Evolutionary conservation across 2,797 vertebrate species (phyloP).

Genomic region (Etheostoma perlongum): DNA sequence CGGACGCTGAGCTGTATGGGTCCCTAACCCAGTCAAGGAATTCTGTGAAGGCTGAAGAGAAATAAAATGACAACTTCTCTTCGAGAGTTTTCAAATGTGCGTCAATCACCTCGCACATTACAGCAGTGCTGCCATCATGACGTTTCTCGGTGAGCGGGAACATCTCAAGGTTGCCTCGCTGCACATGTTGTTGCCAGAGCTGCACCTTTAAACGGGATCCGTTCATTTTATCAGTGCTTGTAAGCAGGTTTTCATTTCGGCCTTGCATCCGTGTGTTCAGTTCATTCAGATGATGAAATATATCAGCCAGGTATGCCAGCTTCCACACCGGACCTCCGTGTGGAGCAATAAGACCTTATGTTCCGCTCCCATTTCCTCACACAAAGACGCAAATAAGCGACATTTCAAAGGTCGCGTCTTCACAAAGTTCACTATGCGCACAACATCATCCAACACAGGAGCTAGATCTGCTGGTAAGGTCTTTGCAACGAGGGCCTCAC

Average conservation of each 20-base stretch:
- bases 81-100: not conserved
- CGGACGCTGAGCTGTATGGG: slow-evolving; percentile 1
- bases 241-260: not conserved
- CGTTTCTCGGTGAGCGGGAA: too few species aligned
- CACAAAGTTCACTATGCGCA: too few species aligned
- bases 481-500: too few species aligned
- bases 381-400: slow-evolving; percentile 27
- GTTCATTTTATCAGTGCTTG: too few species aligned
- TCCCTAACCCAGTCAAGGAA: slow-evolving; percentile 10
- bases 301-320: not conserved
- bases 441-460: too few species aligned
- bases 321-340: too few species aligned
- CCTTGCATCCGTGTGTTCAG: slow-evolving; percentile 2
- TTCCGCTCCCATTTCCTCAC: slow-evolving; percentile 45
- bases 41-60: not conserved
- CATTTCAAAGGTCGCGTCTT: slow-evolving; percentile 35
- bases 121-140: not conserved
- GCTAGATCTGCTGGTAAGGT: too few species aligned
- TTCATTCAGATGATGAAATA: slow-evolving; percentile 12
- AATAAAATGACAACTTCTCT: slow-evolving; percentile 11
- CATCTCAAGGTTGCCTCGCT: too few species aligned
- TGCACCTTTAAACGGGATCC: too few species aligned
- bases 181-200: too few species aligned
- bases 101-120: not conserved
- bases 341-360: not conserved